These are phyloP conservation scores for Agrilus cyanescens DNA, from an alignment of 2,888 invertebrate species.

Conservation along the genomic window DNA sequence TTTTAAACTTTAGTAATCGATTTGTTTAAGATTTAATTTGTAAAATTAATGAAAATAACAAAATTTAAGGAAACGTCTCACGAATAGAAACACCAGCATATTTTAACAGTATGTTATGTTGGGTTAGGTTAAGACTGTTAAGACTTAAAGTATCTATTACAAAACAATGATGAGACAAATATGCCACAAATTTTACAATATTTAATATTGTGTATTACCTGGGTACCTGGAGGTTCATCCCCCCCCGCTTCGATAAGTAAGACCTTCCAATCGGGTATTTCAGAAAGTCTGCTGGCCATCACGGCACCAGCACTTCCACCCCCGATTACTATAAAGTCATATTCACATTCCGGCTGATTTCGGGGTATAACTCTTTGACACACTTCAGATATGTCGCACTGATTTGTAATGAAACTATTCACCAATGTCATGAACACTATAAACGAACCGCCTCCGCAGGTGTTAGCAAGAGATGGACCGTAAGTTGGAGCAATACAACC, in stretches of 20 bases:
- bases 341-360: conserved; percentile 38
- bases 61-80: too few species aligned
- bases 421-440: conserved; percentile 53
- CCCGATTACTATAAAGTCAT: conserved; percentile 56
- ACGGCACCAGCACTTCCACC: conserved; percentile 56
- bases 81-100: too few species aligned
- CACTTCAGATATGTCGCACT: conserved; percentile 45
- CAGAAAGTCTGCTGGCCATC: conserved; percentile 52
- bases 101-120: too few species aligned
- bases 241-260: conserved; percentile 59
- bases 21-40: too few species aligned
- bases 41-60: too few species aligned
- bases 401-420: conserved; percentile 47
- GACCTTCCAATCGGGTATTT: conserved; percentile 56
- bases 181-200: conserved; percentile 19
- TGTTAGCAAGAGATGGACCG: conserved; percentile 44
- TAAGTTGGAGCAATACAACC: conserved; percentile 43
- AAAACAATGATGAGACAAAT: conserved; percentile 19
- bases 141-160: too few species aligned
- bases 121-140: too few species aligned
- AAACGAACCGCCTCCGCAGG: conserved; percentile 48
- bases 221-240: conserved; percentile 52
- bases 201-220: conserved; percentile 25
- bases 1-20: too few species aligned
- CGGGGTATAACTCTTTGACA: conserved; percentile 45